Evolutionary conservation across 2,797 vertebrate species (phyloP), one percentile per base, ranked within the genome.

Genomic region (Spondyliosoma cantharus): DNA sequence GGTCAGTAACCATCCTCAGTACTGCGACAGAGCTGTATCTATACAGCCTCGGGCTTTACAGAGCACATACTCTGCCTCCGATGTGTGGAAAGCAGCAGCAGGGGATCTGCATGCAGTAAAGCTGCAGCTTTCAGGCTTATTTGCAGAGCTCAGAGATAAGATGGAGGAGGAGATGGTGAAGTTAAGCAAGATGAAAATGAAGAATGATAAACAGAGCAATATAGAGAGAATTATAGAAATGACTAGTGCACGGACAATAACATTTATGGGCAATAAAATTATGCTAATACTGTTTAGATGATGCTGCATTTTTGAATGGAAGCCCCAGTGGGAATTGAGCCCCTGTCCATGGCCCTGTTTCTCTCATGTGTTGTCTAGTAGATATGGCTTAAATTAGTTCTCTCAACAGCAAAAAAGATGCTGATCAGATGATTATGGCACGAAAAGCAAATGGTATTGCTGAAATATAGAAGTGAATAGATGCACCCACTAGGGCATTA

Each of bases 121-220:
- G 87, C 90, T 79, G 19, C 69, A 64, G 87, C 77, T 85, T 78
- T 85, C 80, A 32, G 22, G 60, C 67, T 52, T 92, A 57, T 93
- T 91, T 88, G 78, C 83, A 82, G 85, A 89, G 86, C 89, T 91
- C 75, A 75, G 60, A 75, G 84, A 74, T 81, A n/a, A 85, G 81
- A 81, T 78, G 74, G 16, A 78, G 72, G 76, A 73, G 80, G 78
- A 81, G 69, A 71, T 29, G 56, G 66, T 27, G 80, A 25, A 77
- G 74, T 67, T 74, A 27, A 49, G 52, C 16, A 67, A 82, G 78
- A 84, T 69, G 54, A 46, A 79, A 58, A 56, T 27, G 56, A 75
- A 63, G 69, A 72, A 71, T 32, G 58, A 81, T 63, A 64, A 81
- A 76, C 43, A 76, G 52, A 27, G 29, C 29, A 22, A 37, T 20